These are phyloP conservation scores for Mactromeris polynyma DNA, from an alignment of 2,888 invertebrate species.

Conservation along the genomic window DNA sequence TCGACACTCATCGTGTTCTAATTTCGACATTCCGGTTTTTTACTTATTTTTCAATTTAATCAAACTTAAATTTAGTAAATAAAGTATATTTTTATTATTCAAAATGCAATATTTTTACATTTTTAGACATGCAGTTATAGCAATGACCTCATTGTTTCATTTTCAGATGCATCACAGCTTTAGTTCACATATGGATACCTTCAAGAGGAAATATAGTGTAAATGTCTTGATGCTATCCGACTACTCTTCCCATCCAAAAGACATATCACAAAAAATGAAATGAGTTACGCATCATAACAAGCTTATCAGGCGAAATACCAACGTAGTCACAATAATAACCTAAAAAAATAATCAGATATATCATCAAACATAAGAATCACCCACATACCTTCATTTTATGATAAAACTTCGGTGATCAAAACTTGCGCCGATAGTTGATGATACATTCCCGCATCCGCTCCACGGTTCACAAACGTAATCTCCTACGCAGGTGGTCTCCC, in stretches of 20 bases:
- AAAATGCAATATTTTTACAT: no score
- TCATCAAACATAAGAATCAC: neutral
- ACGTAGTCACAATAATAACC: neutral
- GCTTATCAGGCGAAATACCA: neutral
- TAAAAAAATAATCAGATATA: neutral
- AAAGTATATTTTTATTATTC: no score
- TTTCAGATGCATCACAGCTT: no score
- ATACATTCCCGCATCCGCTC: neutral
- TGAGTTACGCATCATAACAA: neutral
- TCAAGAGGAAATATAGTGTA: no score
- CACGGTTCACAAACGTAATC: neutral
- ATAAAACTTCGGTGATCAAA: neutral
- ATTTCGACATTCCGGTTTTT: no score
- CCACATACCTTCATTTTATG: neutral
- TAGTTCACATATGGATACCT: no score
- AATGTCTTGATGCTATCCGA: neutral
- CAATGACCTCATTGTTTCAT: no score
- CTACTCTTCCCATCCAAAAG: neutral
- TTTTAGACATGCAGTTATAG: no score
- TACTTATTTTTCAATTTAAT: no score
- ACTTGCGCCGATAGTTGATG: conserved; percentile 3
- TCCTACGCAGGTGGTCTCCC: neutral
- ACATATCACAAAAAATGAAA: neutral
- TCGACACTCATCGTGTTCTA: no score
- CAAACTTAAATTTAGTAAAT: no score